A percentile compares a stretch with the other conserved stretches of the same genome.
phyloP scores from a whole-genome alignment of 2,797 vertebrate species.

The Pogoniulus pusillus region DNA sequence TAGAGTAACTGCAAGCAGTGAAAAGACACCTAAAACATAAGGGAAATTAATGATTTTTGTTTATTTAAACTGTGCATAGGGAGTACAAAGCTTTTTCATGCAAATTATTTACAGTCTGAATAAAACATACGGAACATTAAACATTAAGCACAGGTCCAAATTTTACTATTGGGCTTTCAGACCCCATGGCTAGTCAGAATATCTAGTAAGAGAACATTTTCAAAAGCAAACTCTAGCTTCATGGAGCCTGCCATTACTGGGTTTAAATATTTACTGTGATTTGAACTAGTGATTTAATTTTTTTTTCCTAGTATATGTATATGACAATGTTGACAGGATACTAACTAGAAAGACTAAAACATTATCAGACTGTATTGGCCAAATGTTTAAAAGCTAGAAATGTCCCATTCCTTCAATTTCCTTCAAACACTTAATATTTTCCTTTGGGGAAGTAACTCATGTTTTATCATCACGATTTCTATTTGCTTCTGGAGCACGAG shows the following conservation, averaged over 20 bases:
- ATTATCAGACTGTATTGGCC: background rate
- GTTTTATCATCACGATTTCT: slow-evolving; percentile 62
- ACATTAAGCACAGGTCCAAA: background rate
- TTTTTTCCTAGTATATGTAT: background rate
- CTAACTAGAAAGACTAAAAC: background rate
- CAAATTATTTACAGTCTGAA: background rate
- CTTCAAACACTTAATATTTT: slow-evolving; percentile 54
- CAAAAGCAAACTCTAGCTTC: background rate
- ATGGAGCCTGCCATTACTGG: background rate
- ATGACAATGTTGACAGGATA: background rate
- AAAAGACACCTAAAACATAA: background rate
- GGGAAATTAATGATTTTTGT: slow-evolving; percentile 12
- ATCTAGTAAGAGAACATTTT: background rate
- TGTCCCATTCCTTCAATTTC: slow-evolving; percentile 35
- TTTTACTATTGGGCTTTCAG: background rate
- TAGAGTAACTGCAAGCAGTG: background rate
- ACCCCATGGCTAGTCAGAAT: background rate
- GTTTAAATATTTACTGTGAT: background rate
- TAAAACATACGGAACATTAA: background rate
- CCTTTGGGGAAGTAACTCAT: slow-evolving; percentile 45
- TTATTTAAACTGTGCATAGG: background rate
- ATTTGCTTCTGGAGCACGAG: slow-evolving; percentile 55
- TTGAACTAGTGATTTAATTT: background rate
- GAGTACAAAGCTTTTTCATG: background rate
- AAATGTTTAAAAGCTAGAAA: slow-evolving; percentile 47